Conservation (phyloP, 2,113 vertebrate genomes). For the Psophia crepitans region DNA sequence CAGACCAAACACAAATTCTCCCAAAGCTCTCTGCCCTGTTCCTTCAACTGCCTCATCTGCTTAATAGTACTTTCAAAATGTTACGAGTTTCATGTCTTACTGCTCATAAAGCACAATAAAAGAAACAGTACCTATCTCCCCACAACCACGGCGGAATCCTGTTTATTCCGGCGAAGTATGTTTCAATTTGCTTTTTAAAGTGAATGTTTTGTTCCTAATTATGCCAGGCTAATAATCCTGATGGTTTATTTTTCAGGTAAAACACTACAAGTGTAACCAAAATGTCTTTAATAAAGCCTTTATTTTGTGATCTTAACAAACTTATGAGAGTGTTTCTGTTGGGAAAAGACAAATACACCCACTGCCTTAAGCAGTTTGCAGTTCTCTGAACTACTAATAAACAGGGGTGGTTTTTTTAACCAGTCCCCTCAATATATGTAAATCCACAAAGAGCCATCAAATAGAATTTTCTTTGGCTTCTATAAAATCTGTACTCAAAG, state of each 20-base stretch:
- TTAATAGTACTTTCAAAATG: background rate
- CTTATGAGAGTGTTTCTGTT: background rate
- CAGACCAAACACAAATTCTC: background rate
- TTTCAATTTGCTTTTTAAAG: conserved; percentile 5
- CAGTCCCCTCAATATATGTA: background rate
- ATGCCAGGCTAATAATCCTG: background rate
- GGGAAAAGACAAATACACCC: background rate
- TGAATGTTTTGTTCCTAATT: background rate
- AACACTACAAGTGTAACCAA: background rate
- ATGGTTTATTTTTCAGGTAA: conserved; percentile 3
- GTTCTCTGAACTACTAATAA: background rate
- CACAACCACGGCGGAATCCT: background rate
- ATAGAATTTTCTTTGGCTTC: background rate
- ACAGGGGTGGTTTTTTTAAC: background rate
- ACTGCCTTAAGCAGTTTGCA: background rate
- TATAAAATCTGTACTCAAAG: background rate
- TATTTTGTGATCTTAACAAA: background rate
- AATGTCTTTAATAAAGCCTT: background rate
- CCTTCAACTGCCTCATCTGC: background rate
- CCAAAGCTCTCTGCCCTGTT: background rate
- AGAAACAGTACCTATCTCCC: background rate
- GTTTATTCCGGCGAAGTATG: background rate
- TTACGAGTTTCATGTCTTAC: background rate
- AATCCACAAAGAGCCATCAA: background rate
- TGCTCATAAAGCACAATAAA: conserved; percentile 11